Percentiles rank a stretch among this genome's conserved stretches.
Evolutionary conservation across 2,113 vertebrate species (phyloP).

Genomic region (Corythornis madagascariensis): DNA sequence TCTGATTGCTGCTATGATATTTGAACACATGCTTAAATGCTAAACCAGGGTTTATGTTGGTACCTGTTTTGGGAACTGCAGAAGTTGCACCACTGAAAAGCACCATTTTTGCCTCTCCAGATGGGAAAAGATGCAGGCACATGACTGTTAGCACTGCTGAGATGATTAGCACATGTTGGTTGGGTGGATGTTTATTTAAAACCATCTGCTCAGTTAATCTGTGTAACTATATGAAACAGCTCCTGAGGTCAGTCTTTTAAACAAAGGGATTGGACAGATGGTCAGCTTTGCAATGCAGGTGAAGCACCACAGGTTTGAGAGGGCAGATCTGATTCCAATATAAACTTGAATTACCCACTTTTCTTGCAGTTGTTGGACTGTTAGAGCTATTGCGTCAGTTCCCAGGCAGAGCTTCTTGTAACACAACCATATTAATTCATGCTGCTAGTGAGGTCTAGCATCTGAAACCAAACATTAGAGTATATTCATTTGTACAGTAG

Average conservation of each 20-base stretch:
- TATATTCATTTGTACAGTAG: not conserved
- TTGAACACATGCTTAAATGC: not conserved
- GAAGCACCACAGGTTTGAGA: not conserved
- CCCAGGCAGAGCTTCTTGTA: not conserved
- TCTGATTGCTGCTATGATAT: not conserved
- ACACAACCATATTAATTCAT: not conserved
- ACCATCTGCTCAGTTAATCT: conserved; percentile 37
- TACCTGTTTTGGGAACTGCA: not conserved
- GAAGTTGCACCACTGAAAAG: not conserved
- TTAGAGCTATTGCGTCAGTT: not conserved
- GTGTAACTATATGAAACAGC: conserved; percentile 12
- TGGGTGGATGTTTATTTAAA: conserved; percentile 41
- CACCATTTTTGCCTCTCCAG: not conserved
- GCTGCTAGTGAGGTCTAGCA: not conserved
- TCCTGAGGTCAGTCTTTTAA: conserved; percentile 12
- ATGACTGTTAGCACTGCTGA: not conserved
- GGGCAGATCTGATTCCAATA: conserved; percentile 6
- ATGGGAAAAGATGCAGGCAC: not conserved
- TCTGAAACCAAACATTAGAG: not conserved
- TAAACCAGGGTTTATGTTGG: not conserved
- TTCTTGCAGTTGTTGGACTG: not conserved
- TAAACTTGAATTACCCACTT: conserved; percentile 2
- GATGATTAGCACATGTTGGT: conserved; percentile 22
- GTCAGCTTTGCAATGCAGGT: not conserved
- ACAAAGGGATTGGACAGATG: conserved; percentile 11